Evolutionary conservation across 2,113 vertebrate species (phyloP).

Genomic region (Indicator indicator): DNA sequence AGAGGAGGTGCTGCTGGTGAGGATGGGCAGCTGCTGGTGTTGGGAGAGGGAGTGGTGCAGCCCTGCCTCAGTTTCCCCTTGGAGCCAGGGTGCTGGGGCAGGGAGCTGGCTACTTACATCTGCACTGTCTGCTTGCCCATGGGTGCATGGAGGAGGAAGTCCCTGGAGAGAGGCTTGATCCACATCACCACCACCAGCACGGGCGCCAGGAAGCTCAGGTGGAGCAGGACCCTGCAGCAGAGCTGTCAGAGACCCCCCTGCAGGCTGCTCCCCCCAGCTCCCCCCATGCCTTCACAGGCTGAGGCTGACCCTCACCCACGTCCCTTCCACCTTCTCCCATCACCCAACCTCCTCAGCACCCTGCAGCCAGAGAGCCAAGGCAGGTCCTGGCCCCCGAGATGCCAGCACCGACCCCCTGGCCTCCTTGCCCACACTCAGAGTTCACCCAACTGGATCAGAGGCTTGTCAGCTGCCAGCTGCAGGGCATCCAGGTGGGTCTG

Average conservation of each 20-base stretch:
- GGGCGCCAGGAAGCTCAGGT: conserved; percentile 89
- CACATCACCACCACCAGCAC: conserved; percentile 87
- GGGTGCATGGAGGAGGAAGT: conserved; percentile 86
- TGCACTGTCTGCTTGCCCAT: conserved; percentile 81
- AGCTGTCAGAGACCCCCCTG: fast-evolving
- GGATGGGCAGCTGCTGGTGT: no score
- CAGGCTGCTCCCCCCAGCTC: background rate
- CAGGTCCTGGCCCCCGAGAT: fast-evolving
- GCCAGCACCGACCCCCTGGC: fast-evolving
- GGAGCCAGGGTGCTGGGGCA: background rate
- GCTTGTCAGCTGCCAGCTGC: conserved; percentile 80
- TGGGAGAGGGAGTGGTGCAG: background rate
- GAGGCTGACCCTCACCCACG: background rate
- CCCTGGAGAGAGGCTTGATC: conserved; percentile 90
- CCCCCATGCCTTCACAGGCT: background rate
- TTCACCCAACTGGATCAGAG: conserved; percentile 84
- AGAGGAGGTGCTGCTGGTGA: background rate
- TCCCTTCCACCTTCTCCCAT: background rate
- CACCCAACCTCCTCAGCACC: background rate
- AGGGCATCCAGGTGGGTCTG: conserved; percentile 93
- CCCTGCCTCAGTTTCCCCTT: background rate
- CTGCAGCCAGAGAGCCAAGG: background rate
- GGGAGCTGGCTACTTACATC: conserved; percentile 76
- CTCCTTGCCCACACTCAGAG: background rate
- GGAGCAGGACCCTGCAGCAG: conserved; percentile 82